These are phyloP conservation scores for Pilophorus perplexus DNA, from an alignment of 2,888 invertebrate species.

Conservation along the genomic window DNA sequence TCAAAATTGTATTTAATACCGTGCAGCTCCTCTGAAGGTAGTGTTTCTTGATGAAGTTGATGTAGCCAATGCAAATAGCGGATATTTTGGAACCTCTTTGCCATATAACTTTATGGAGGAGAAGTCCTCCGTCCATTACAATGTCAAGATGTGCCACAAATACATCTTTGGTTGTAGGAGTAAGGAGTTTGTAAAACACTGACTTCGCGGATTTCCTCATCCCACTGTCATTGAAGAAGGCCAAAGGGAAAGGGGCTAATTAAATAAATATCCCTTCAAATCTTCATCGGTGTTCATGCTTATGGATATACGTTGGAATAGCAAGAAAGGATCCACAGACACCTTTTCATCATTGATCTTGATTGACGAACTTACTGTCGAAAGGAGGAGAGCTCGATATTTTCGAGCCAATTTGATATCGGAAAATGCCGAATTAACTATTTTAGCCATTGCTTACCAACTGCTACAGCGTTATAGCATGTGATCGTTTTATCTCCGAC, in stretches of 20 bases:
- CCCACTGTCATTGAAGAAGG: too few relatives aligned
- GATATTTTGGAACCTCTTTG: neutral
- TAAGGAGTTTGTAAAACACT: neutral
- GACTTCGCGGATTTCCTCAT: slow-evolving; percentile 47
- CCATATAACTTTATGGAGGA: too few relatives aligned
- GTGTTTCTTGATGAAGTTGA: too few relatives aligned
- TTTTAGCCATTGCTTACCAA: neutral
- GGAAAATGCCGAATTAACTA: neutral
- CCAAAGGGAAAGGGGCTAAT: slow-evolving; percentile 48
- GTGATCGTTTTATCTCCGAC: slow-evolving; percentile 8
- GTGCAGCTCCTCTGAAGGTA: slow-evolving; percentile 31
- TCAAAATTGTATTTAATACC: slow-evolving; percentile 36
- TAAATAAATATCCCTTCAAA: slow-evolving; percentile 46
- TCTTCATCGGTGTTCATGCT: slow-evolving; percentile 44
- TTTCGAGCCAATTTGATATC: neutral
- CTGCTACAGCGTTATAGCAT: neutral
- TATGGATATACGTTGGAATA: slow-evolving; percentile 49
- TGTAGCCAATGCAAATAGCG: neutral
- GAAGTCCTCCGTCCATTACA: neutral
- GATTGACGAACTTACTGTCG: neutral
- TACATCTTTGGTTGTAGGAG: too few relatives aligned
- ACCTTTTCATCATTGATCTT: slow-evolving; percentile 5
- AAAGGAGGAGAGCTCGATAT: neutral
- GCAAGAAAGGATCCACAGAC: slow-evolving; percentile 46
- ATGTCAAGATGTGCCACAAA: too few relatives aligned